phyloP scores from a whole-genome alignment of 2,797 vertebrate genomes.

The Catharus ustulatus region DNA sequence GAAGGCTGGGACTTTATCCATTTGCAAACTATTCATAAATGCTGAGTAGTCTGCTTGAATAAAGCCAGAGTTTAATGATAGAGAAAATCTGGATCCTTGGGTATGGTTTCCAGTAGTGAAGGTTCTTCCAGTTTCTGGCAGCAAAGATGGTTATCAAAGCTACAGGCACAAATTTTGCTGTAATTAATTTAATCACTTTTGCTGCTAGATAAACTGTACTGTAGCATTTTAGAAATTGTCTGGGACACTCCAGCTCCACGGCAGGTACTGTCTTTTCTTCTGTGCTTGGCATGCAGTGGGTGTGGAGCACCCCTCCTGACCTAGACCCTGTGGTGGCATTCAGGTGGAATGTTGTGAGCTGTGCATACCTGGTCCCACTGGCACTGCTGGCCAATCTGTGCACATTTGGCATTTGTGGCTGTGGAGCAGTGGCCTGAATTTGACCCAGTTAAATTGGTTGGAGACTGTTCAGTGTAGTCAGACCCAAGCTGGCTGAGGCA shows the following conservation, averaged over 20 bases:
- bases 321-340: background rate
- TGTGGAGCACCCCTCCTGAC: background rate
- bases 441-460: background rate
- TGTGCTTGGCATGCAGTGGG: background rate
- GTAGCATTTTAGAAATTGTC: background rate
- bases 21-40: background rate
- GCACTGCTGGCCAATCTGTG: fast-evolving
- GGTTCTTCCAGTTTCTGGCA: background rate
- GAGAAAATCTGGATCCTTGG: background rate
- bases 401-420: background rate
- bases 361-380: fast-evolving
- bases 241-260: fast-evolving
- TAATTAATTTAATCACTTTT: background rate
- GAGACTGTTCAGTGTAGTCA: background rate
- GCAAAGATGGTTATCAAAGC: background rate
- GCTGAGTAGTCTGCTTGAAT: background rate
- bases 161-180: background rate
- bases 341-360: background rate
- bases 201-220: background rate
- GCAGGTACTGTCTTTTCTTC: background rate
- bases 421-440: background rate
- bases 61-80: background rate
- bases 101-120: background rate
- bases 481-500: background rate
- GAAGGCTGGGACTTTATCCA: background rate